A percentile compares a stretch with the other conserved stretches of the same genome.
phyloP scores from a whole-genome alignment of 2,888 invertebrate species.

The Ctenicera cuprea region DNA sequence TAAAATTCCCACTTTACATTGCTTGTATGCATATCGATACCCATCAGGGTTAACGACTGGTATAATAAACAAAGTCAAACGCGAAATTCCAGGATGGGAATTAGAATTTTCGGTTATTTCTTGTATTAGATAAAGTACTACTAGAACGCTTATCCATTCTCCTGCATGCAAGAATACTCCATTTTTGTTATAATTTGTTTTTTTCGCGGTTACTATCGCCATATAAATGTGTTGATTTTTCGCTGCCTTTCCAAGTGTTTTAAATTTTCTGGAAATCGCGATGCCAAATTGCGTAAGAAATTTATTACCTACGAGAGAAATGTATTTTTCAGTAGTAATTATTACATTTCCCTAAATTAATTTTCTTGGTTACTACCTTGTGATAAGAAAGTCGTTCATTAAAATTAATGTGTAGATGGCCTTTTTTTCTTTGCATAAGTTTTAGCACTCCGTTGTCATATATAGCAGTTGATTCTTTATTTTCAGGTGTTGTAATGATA shows the following conservation, averaged over 20 bases:
- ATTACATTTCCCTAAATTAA: no score
- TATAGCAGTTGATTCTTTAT: no score
- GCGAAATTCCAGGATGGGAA: conserved; percentile 73
- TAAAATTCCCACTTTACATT: conserved; percentile 4
- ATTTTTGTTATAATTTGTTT: not conserved
- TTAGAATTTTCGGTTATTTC: conserved; percentile 78
- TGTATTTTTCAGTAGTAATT: no score
- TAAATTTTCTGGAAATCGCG: conserved; percentile 57
- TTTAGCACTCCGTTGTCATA: not conserved
- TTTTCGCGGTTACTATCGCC: not conserved
- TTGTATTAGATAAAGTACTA: conserved; percentile 79
- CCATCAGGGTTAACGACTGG: conserved; percentile 67
- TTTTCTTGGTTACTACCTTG: not conserved
- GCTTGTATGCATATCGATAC: not conserved
- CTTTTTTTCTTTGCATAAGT: not conserved
- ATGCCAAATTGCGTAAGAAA: not conserved
- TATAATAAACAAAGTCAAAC: conserved; percentile 81
- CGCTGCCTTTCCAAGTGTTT: conserved; percentile 4
- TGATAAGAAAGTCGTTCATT: not conserved
- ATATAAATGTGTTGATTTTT: conserved; percentile 10
- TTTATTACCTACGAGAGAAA: not conserved
- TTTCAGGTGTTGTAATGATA: no score
- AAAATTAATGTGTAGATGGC: not conserved
- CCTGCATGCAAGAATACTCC: conserved; percentile 78
- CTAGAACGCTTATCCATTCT: conserved; percentile 83